Percentiles rank a stretch among this genome's conserved stretches.
phyloP scores from a whole-genome alignment of 2,113 vertebrate species.

The Paramisgurnus dabryanus region DNA sequence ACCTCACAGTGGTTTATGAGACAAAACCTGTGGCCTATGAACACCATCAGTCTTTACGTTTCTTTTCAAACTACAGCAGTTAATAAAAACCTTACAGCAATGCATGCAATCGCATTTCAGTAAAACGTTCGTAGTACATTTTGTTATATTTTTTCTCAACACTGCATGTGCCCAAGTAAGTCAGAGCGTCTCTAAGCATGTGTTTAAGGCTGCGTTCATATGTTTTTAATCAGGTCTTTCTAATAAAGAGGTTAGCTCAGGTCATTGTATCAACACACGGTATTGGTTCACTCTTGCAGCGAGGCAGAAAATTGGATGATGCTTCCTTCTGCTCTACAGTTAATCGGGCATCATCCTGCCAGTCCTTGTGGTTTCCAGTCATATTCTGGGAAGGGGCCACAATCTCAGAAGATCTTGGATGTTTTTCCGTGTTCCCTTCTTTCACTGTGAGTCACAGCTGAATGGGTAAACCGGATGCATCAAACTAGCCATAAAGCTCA shows the following conservation, averaged over 20 bases:
- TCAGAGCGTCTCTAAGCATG: slow-evolving; percentile 7
- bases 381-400: not conserved
- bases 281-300: slow-evolving; percentile 42
- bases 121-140: not conserved
- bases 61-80: slow-evolving; percentile 8
- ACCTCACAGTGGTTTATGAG: not conserved
- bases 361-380: not conserved
- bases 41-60: not conserved
- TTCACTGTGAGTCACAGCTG: not conserved
- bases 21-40: not conserved
- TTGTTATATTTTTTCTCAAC: not conserved
- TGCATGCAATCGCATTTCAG: not conserved
- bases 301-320: slow-evolving; percentile 55
- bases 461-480: not conserved
- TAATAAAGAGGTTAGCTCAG: slow-evolving; percentile 50
- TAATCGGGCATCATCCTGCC: slow-evolving; percentile 6
- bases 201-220: slow-evolving; percentile 35
- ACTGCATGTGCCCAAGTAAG: not conserved
- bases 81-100: not conserved
- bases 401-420: not conserved
- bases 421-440: not conserved
- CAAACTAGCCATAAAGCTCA: not conserved
- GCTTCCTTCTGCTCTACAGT: slow-evolving; percentile 18
- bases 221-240: slow-evolving; percentile 54
- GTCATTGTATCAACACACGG: slow-evolving; percentile 52